Percentiles rank a stretch among this genome's conserved stretches.
Conservation (phyloP, 2,113 vertebrate species). For the Pseudolaguvia tuberculata region DNA sequence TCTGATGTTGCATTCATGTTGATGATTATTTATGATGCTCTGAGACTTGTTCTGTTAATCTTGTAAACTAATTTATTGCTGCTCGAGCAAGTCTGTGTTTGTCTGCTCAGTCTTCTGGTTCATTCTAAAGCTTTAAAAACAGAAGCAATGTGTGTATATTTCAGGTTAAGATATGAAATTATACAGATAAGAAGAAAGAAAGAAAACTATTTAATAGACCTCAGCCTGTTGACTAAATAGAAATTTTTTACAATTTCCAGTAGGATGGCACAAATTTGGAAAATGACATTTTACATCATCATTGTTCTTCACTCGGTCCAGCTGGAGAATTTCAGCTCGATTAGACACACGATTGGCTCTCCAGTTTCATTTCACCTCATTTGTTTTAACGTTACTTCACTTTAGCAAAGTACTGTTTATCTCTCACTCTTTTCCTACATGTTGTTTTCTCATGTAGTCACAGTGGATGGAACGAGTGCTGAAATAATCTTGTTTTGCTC, state of each 20-base stretch:
- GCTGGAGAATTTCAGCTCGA: background rate
- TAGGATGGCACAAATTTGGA: background rate
- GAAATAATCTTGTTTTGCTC: conserved; percentile 31
- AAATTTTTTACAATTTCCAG: background rate
- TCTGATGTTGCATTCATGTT: background rate
- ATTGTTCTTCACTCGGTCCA: background rate
- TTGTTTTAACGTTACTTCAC: background rate
- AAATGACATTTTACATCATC: background rate
- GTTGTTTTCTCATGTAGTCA: conserved; percentile 14
- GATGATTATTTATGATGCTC: too few species aligned
- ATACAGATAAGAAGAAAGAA: background rate
- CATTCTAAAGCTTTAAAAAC: background rate
- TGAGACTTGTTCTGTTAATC: too few species aligned
- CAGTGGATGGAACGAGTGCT: background rate
- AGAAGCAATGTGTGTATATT: background rate
- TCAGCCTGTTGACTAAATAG: background rate
- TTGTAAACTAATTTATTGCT: background rate
- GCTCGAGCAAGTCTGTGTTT: background rate
- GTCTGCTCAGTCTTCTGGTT: background rate
- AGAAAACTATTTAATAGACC: background rate
- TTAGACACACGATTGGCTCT: background rate
- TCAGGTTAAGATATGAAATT: background rate
- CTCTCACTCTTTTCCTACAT: conserved; percentile 21
- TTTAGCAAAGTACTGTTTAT: background rate
- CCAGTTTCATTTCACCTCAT: background rate